Evolutionary conservation across 1,140 invertebrate species (phyloP).

Genomic region (Drosophila novamexicana): DNA sequence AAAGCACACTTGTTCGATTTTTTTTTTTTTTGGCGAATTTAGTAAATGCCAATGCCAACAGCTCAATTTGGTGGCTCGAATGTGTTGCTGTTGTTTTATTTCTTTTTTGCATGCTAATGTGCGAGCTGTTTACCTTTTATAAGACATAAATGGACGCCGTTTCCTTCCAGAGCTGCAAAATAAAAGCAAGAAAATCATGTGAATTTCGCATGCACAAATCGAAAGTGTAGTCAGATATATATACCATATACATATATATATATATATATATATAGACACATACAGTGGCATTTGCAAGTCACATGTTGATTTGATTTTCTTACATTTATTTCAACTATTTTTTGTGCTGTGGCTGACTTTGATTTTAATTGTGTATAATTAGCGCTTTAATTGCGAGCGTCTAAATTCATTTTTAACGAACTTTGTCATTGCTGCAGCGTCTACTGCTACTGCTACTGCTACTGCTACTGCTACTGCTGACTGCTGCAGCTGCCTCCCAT

Average conservation of each 20-base stretch:
- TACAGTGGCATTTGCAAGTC: conserved; percentile 37
- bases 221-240: conserved; percentile 27
- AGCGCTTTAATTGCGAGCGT: conserved; percentile 70
- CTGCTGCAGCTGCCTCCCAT: conserved; percentile 36
- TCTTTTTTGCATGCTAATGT: conserved; percentile 36
- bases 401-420: conserved; percentile 71
- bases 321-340: conserved; percentile 44
- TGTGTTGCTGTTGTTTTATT: conserved; percentile 1
- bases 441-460: conserved; percentile 15
- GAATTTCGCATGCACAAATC: conserved; percentile 35
- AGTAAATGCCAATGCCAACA: conserved; percentile 43
- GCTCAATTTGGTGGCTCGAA: conserved; percentile 45
- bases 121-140: conserved; percentile 66
- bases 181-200: conserved; percentile 8
- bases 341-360: conserved; percentile 50
- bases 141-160: conserved; percentile 60
- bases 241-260: conserved; percentile 1
- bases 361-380: conserved; percentile 76
- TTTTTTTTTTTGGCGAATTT: conserved; percentile 19
- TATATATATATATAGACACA: conserved; percentile 10
- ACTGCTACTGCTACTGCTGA: neutral
- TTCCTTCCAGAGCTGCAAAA: conserved; percentile 24
- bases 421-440: conserved; percentile 51
- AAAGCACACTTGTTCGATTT: neutral
- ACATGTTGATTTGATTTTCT: conserved; percentile 49